Evolutionary conservation across 2,113 vertebrate species (phyloP), one percentile per base, ranked within the genome.

Genomic region (Pygathrix nemaeus): DNA sequence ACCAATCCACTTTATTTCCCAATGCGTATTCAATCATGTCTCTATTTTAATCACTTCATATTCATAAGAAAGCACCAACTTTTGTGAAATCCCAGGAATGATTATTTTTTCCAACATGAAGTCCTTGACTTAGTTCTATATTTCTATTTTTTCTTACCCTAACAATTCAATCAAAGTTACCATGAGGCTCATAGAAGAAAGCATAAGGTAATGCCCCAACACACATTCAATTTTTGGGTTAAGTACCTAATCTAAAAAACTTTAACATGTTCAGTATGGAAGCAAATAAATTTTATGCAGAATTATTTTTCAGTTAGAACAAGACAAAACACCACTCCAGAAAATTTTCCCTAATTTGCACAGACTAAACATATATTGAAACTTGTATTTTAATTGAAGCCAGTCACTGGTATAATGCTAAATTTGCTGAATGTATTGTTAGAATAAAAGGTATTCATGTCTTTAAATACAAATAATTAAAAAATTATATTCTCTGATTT

Each of bases 11-110:
- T 90, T 92, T 78, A 57, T 57, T 90, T 68, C n/a, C 70, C 40
- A 72, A 81, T 2, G 2, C 8, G 7, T 55, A 94, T 78, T 82
- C 52, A 87, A 14, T 87, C 38, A 96, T 89, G 27, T 23, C 16
- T 83, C n/a, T 92, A 35, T 87, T 85, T 90, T 70, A 90, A 59
- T 90, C 38, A 73, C 5, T 61, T 88, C 13, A 79, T 27, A 20
- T 66, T 96, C 57, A 68, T 86, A 79, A 82, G 27, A 87, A 81
- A 89, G 3, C 3, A 66, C 73, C 45, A 93, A 8, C 14, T 87
- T 92, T 75, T 84, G 25, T 79, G 72, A 79, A 93, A 94, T 90
- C 79, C 35, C 48, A 89, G 16, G 27, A 75, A 61, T 94, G 40
- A 85, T 88, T 93, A 75, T 88, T 81, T 45, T 83, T 35, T 48